Evolutionary conservation across 2,888 invertebrate genomes (phyloP), one percentile per base, ranked within the genome.

Genomic region (Orthosia incerta): DNA sequence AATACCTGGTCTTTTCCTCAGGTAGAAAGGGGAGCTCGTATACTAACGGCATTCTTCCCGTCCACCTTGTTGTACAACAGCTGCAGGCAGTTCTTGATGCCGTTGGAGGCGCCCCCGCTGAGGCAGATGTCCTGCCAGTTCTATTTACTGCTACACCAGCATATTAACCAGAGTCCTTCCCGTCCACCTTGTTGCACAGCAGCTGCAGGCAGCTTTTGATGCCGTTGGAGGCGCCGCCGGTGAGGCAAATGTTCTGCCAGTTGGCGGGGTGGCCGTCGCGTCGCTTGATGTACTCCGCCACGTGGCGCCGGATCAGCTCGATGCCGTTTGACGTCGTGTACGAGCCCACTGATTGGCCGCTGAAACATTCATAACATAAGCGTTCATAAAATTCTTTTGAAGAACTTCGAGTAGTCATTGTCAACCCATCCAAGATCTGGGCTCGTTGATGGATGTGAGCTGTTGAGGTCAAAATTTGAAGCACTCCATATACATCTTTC

Each of bases 321-420:
- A 99, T 97, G 57, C 99, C 99, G 69, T 98, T 97, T 64, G 99
- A 99, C 91, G 98, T 98, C 45, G 98, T 98, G 96, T 99, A 99
- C 0, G 99, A 97, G 16, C 99, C 99, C 61, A 98, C 97, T 46
- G 99, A 99, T 26, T 96, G 91, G 0, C 99, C 99, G 78, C 97
- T 97, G 70, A 15, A 79, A 82, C 39, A 39, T 39, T 16, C 39
- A 39, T 39, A 9, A 39, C 39, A 39, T 39, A 39, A 9, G 39
- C 39, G 9, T 31, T 26, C 26, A 26, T 2, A 26, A 26, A 26
- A 26, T 26, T 26, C 2, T 26, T 26, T 26, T 26, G 4, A 26
- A 26, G 26, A 26, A 26, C 3, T 26, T 26, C 26, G 26, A 26
- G 26, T 26, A 26, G 26, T 26, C 26, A 4, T 26, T 26, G 26